Percentiles rank a stretch among this genome's conserved stretches.
Conservation (phyloP, 2,888 invertebrate species). For the Nasonovia ribisnigri region DNA sequence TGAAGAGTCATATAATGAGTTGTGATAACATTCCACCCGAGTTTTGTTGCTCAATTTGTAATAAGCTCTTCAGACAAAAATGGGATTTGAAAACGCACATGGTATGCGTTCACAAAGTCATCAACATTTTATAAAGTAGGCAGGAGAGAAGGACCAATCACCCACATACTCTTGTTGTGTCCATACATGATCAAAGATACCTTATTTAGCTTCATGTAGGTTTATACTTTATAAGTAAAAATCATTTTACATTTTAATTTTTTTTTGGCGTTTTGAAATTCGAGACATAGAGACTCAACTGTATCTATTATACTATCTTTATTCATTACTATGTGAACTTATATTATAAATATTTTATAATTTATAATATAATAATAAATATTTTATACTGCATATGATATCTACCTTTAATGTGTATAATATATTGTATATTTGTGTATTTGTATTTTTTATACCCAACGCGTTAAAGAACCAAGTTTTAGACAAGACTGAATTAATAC, state of each 20-base stretch:
- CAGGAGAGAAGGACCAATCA: background rate
- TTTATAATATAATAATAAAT: background rate
- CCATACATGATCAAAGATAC: background rate
- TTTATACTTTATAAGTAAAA: background rate
- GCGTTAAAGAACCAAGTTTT: no score
- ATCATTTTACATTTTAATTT: background rate
- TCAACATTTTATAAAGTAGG: background rate
- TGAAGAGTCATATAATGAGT: conserved; percentile 67
- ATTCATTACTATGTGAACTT: background rate
- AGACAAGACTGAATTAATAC: no score
- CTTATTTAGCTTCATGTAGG: background rate
- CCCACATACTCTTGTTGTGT: background rate
- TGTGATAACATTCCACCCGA: conserved; percentile 64
- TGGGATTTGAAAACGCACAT: conserved; percentile 66
- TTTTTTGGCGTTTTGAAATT: background rate
- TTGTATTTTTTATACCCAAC: background rate
- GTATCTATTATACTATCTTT: background rate
- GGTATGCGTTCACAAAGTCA: conserved; percentile 63
- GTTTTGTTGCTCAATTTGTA: conserved; percentile 70
- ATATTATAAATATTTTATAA: background rate
- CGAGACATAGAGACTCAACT: no score
- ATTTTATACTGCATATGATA: background rate
- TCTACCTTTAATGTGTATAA: background rate
- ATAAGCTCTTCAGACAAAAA: conserved; percentile 70
- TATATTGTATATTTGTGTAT: background rate